Evolutionary conservation across 2,888 invertebrate species (phyloP).

Genomic region (Rhagium mordax): DNA sequence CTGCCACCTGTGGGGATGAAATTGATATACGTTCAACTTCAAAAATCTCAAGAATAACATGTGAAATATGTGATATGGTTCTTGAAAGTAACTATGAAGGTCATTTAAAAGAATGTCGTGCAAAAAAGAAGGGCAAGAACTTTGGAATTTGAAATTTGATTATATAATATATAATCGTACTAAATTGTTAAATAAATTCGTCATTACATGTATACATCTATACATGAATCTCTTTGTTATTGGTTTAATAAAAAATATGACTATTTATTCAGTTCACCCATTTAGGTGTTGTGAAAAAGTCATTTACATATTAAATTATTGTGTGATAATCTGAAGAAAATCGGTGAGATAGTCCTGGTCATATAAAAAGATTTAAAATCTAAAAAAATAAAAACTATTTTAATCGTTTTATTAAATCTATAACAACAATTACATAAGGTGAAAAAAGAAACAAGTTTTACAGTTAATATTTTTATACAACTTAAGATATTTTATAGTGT

Average conservation of each 20-base stretch:
- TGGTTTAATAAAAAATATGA: neutral
- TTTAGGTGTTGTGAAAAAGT: no score
- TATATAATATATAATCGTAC: neutral
- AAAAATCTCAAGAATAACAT: constrained; percentile 38
- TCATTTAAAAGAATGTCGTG: constrained; percentile 44
- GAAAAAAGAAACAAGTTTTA: neutral
- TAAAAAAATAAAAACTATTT: no score
- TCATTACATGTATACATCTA: neutral
- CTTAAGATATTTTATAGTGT: neutral
- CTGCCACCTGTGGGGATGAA: constrained; percentile 48
- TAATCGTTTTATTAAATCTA: neutral
- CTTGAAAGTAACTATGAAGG: constrained; percentile 40
- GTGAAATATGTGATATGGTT: constrained; percentile 46
- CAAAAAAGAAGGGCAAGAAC: neutral
- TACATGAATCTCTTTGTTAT: neutral
- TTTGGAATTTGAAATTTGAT: constrained; percentile 14
- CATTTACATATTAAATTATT: no score
- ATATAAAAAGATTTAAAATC: no score
- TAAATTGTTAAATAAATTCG: constrained; percentile 5
- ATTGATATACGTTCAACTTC: constrained; percentile 30
- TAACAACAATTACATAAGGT: neutral
- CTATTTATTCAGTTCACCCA: neutral
- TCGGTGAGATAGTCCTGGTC: no score
- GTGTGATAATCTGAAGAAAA: no score
- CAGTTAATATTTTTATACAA: neutral